A percentile compares a stretch with the other conserved stretches of the same genome.
Evolutionary conservation across 2,797 vertebrate genomes (phyloP).

Genomic region (Prunella strophiata): DNA sequence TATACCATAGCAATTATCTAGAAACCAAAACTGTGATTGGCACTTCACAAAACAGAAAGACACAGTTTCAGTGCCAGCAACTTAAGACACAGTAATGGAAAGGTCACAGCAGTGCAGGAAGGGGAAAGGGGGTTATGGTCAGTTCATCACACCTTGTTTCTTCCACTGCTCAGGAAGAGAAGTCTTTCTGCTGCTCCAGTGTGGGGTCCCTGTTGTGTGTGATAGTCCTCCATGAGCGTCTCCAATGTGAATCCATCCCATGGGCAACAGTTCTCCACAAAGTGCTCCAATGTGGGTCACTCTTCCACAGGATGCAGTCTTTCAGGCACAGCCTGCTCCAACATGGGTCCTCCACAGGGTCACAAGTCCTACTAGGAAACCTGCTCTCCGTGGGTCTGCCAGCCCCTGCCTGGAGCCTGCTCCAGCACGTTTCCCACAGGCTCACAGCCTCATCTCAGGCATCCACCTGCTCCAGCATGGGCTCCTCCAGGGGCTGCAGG

Average conservation of each 20-base stretch:
- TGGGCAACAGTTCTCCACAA: background rate
- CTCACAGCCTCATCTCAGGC: background rate
- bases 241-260: background rate
- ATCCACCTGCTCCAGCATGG: background rate
- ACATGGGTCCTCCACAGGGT: rapidly evolving
- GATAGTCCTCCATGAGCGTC: background rate
- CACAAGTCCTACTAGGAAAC: background rate
- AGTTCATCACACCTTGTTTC: background rate
- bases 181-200: background rate
- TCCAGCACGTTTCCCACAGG: background rate
- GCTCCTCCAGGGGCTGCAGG: background rate
- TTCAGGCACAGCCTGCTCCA: background rate
- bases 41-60: background rate
- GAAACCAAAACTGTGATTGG: background rate
- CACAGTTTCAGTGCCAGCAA: background rate
- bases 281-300: background rate
- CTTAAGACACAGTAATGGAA: background rate
- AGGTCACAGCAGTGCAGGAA: background rate
- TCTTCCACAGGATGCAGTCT: background rate
- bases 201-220: background rate
- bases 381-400: background rate
- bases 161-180: background rate
- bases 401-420: background rate
- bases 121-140: background rate
- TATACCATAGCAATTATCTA: background rate